Percentiles rank a stretch among this genome's conserved stretches.
Evolutionary conservation across 2,888 invertebrate genomes (phyloP).

Genomic region (Acanthosepion lycidas): DNA sequence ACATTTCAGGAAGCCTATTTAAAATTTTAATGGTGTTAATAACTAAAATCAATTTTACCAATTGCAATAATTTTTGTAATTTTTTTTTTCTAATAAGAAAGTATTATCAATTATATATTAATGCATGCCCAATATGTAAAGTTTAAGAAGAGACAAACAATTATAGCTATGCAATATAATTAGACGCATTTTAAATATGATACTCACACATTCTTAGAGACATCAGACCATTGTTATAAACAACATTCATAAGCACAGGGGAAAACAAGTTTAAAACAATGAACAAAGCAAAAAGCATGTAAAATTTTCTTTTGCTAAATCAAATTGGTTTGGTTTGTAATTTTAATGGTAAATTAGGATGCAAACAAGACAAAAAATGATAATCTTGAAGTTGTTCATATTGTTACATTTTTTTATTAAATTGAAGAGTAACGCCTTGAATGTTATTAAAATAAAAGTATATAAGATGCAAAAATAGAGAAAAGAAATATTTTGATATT

Average conservation of each 20-base stretch:
- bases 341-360: not conserved
- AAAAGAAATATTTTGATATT: not conserved
- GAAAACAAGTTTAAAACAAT: conserved; percentile 37
- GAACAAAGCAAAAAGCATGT: conserved; percentile 23
- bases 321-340: not conserved
- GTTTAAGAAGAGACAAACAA: not conserved
- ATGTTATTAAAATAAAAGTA: not conserved
- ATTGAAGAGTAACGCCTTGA: not conserved
- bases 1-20: not conserved
- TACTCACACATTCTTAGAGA: not conserved
- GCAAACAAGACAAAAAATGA: not conserved
- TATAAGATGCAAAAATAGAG: not conserved
- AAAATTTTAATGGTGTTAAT: not conserved
- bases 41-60: not conserved
- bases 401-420: not conserved
- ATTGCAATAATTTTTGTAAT: not conserved
- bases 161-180: not conserved
- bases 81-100: not conserved
- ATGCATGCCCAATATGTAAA: not conserved
- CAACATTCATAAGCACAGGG: not conserved
- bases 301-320: not conserved
- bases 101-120: not conserved
- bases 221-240: not conserved
- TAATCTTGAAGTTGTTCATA: not conserved
- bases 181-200: not conserved